A percentile compares a stretch with the other conserved stretches of the same genome.
phyloP scores from a whole-genome alignment of 2,888 invertebrate genomes.

The Meiosimyza platycephala region DNA sequence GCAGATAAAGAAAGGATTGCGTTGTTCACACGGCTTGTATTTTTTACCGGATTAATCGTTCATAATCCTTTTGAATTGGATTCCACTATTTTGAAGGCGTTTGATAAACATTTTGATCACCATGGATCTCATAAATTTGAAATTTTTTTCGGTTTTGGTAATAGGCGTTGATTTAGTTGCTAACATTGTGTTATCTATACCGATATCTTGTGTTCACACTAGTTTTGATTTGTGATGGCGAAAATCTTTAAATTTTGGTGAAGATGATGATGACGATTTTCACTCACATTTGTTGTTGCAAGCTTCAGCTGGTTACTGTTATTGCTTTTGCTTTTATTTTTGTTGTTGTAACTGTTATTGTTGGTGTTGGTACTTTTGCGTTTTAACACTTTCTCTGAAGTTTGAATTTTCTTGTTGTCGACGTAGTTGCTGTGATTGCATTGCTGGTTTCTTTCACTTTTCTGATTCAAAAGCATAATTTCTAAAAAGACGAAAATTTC shows the following conservation, averaged over 20 bases:
- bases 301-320: constrained; percentile 36
- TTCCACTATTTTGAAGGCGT: neutral
- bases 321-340: constrained; percentile 46
- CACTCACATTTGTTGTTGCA: neutral
- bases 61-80: neutral
- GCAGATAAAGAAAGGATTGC: too few species aligned
- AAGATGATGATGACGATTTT: neutral
- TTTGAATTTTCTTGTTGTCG: constrained; percentile 27
- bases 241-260: constrained; percentile 1
- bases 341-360: constrained; percentile 42
- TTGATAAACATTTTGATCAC: neutral
- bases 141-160: constrained; percentile 17
- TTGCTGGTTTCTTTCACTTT: constrained; percentile 63
- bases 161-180: constrained; percentile 20
- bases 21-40: too few species aligned
- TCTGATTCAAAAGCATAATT: constrained; percentile 65
- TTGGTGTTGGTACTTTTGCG: constrained; percentile 39
- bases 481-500: constrained; percentile 66
- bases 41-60: neutral
- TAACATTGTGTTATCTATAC: constrained; percentile 21
- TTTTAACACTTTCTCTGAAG: constrained; percentile 23
- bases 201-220: too few species aligned
- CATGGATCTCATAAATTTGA: too few species aligned
- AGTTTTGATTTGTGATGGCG: constrained; percentile 13
- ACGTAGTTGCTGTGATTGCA: constrained; percentile 53